Evolutionary conservation across 2,888 invertebrate genomes (phyloP).

Genomic region (Kuschelorhynchus macadamiae): DNA sequence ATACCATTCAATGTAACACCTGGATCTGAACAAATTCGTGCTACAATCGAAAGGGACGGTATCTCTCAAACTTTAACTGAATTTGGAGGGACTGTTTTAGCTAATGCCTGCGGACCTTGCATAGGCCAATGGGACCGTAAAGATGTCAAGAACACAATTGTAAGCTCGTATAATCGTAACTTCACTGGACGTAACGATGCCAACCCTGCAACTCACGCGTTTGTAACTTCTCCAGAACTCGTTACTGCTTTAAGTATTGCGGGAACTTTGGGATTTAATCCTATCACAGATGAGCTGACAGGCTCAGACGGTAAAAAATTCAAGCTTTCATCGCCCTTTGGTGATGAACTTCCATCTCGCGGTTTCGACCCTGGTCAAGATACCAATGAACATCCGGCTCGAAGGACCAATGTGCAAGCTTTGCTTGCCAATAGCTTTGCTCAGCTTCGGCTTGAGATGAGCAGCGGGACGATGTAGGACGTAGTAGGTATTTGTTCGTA

Average conservation of each 20-base stretch:
- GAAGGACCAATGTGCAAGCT: too few species aligned
- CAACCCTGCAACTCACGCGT: slow-evolving; percentile 98
- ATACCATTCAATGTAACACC: slow-evolving; percentile 98
- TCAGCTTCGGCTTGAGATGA: too few species aligned
- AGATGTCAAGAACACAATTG: slow-evolving; percentile 98
- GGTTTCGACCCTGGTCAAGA: slow-evolving; percentile 99
- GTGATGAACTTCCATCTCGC: slow-evolving; percentile 90
- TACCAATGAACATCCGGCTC: slow-evolving; percentile 95
- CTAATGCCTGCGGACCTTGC: slow-evolving; percentile 99
- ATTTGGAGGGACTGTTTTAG: slow-evolving; percentile 93
- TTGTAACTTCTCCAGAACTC: slow-evolving; percentile 98
- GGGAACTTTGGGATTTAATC: slow-evolving; percentile 92
- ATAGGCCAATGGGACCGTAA: slow-evolving; percentile 99
- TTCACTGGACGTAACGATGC: slow-evolving; percentile 98
- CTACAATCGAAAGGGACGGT: slow-evolving; percentile 98
- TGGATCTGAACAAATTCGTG: slow-evolving; percentile 98
- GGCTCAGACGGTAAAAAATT: slow-evolving; percentile 88
- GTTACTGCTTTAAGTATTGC: slow-evolving; percentile 95
- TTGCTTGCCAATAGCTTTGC: too few species aligned
- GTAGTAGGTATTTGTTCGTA: too few species aligned
- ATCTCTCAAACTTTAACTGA: slow-evolving; percentile 88
- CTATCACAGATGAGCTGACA: slow-evolving; percentile 87
- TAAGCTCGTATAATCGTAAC: slow-evolving; percentile 99
- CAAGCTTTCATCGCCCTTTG: slow-evolving; percentile 87
- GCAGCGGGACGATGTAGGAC: too few species aligned